Conservation (phyloP, 2,797 vertebrate genomes). For the Peromyscus melanophrys region DNA sequence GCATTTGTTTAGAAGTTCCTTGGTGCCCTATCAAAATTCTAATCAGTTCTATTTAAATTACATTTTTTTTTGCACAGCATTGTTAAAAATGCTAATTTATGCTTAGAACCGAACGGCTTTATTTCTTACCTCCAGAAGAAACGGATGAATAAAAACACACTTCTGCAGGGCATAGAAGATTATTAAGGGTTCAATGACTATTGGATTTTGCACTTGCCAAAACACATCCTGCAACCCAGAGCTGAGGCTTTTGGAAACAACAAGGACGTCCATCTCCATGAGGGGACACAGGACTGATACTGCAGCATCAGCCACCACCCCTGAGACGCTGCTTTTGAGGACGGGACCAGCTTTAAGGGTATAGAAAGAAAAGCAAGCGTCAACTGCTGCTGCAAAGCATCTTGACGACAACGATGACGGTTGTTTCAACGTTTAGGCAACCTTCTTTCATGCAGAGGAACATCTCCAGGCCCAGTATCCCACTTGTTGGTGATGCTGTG, state of each 20-base stretch:
- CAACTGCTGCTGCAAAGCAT: conserved; percentile 6
- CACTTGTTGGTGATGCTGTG: not conserved
- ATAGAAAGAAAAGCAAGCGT: not conserved
- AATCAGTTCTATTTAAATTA: conserved; percentile 85
- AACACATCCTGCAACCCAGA: conserved; percentile 66
- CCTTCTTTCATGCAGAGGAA: not conserved
- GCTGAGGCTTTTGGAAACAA: conserved; percentile 77
- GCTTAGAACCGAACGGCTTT: conserved; percentile 84
- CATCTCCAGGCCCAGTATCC: not conserved
- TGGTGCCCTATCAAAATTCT: conserved; percentile 85
- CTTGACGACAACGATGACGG: conserved; percentile 13
- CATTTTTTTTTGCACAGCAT: conserved; percentile 74
- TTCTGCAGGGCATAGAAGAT: conserved; percentile 86
- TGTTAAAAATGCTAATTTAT: conserved; percentile 88
- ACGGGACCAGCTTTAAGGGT: not conserved
- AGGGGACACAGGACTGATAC: not conserved
- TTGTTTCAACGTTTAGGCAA: conserved; percentile 51
- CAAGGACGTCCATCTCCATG: conserved; percentile 10
- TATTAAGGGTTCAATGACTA: conserved; percentile 82
- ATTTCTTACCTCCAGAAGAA: conserved; percentile 87
- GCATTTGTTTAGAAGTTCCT: conserved; percentile 84
- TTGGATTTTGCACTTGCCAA: conserved; percentile 85
- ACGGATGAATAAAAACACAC: conserved; percentile 84
- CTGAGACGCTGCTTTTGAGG: not conserved
- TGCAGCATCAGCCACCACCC: not conserved